A percentile compares a stretch with the other conserved stretches of the same genome.
These are phyloP conservation scores for Nesidiocoris tenuis DNA, from an alignment of 2,888 invertebrate species.

Conservation along the genomic window DNA sequence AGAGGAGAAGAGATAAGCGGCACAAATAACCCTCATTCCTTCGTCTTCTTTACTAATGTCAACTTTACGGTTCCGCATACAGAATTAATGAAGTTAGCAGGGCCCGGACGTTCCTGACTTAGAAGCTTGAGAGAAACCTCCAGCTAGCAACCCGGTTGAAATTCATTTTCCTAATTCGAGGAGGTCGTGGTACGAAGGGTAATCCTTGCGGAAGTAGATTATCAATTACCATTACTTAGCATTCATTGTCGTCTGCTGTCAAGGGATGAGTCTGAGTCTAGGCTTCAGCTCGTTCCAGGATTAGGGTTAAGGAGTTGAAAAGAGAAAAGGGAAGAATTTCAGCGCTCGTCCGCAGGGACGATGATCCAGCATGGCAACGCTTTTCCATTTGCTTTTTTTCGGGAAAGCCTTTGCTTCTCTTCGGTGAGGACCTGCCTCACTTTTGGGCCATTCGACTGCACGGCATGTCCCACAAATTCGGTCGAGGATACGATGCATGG, in stretches of 20 bases:
- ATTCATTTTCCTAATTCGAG: constrained; percentile 39
- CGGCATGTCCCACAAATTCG: too few species aligned
- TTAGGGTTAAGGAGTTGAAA: neutral
- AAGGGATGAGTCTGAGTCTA: neutral
- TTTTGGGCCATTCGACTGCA: too few species aligned
- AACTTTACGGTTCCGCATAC: constrained; percentile 12
- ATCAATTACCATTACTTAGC: constrained; percentile 43
- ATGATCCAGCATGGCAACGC: neutral
- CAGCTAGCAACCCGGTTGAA: constrained; percentile 21
- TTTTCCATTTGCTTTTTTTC: neutral
- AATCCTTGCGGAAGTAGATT: constrained; percentile 37
- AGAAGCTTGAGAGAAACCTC: constrained; percentile 14
- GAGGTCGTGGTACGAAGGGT: constrained; percentile 6
- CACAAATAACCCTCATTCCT: neutral
- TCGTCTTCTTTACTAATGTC: constrained; percentile 17
- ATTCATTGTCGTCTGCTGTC: constrained; percentile 28
- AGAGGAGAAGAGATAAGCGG: neutral
- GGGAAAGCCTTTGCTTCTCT: too few species aligned
- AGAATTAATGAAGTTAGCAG: constrained; percentile 12
- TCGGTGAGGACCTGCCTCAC: too few species aligned
- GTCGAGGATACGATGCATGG: too few species aligned
- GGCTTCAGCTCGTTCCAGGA: neutral
- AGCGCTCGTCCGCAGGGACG: neutral
- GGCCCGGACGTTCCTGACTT: neutral
- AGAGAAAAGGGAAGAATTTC: neutral